Evolutionary conservation across 2,888 invertebrate species (phyloP).

Genomic region (Thera britannica): DNA sequence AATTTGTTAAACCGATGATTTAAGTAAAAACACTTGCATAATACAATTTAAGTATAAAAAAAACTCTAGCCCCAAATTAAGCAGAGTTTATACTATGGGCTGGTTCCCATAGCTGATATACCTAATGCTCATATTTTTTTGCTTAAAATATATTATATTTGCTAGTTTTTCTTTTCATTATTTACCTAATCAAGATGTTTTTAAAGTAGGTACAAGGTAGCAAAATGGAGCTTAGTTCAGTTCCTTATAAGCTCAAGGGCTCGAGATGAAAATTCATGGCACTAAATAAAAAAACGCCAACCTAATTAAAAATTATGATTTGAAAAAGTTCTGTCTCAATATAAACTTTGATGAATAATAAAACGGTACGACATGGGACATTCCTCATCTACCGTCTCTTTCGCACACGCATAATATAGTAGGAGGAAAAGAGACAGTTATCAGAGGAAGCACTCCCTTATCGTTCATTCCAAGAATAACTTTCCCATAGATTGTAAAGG

Average conservation of each 20-base stretch:
- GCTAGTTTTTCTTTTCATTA: too few relatives aligned
- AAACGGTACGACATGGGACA: conserved; percentile 70
- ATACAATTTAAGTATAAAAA: conserved; percentile 37
- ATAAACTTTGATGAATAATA: conserved; percentile 74
- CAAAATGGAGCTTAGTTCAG: too few relatives aligned
- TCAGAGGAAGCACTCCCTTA: conserved; percentile 71
- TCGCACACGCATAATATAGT: conserved; percentile 25
- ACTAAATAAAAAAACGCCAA: not conserved
- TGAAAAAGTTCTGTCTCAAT: conserved; percentile 47
- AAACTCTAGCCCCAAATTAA: too few relatives aligned
- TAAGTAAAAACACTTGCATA: conserved; percentile 63
- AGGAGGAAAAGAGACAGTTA: conserved; percentile 51
- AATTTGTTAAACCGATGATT: conserved; percentile 65
- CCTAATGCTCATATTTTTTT: too few relatives aligned
- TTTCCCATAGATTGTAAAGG: conserved; percentile 78
- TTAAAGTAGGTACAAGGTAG: too few relatives aligned
- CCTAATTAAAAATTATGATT: conserved; percentile 38
- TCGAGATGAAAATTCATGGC: too few relatives aligned
- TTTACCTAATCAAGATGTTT: too few relatives aligned
- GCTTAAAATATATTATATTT: too few relatives aligned
- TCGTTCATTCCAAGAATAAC: conserved; percentile 81
- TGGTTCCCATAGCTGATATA: too few relatives aligned
- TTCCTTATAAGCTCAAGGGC: not conserved
- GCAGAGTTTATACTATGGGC: too few relatives aligned
- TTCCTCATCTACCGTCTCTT: conserved; percentile 61